Evolutionary conservation across 1,140 invertebrate species (phyloP).

Genomic region (Plutomurus gul): DNA sequence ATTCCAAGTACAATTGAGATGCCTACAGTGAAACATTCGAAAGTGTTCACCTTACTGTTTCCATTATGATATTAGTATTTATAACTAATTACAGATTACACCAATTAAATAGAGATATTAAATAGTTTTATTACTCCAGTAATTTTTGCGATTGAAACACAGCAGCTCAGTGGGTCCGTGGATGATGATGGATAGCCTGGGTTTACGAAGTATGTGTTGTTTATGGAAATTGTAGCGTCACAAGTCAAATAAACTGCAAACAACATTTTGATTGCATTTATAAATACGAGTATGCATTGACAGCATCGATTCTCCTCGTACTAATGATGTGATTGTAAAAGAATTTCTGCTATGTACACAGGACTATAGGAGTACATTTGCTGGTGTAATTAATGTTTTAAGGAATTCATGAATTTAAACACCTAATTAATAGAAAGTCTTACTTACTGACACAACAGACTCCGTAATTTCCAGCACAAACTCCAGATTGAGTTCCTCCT

Average conservation of each 20-base stretch:
- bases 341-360: too few species aligned
- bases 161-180: constrained; percentile 65
- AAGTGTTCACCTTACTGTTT: neutral
- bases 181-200: constrained; percentile 77
- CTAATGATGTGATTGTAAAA: too few species aligned
- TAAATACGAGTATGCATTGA: too few species aligned
- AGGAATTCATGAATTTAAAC: too few species aligned
- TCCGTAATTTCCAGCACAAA: constrained; percentile 53
- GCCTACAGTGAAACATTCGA: constrained; percentile 12
- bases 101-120: too few species aligned
- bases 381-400: too few species aligned
- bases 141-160: constrained; percentile 70
- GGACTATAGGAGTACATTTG: too few species aligned
- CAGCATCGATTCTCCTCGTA: too few species aligned
- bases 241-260: constrained; percentile 78
- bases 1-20: constrained; percentile 46
- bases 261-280: too few species aligned
- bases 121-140: neutral
- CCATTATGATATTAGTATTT: neutral
- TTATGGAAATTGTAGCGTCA: constrained; percentile 74
- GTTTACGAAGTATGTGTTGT: constrained; percentile 82
- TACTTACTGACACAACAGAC: constrained; percentile 50
- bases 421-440: neutral
- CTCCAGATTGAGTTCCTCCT: constrained; percentile 35
- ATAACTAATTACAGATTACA: too few species aligned